A percentile compares a stretch with the other conserved stretches of the same genome.
phyloP scores from a whole-genome alignment of 2,113 vertebrate species.

The Origma solitaria region DNA sequence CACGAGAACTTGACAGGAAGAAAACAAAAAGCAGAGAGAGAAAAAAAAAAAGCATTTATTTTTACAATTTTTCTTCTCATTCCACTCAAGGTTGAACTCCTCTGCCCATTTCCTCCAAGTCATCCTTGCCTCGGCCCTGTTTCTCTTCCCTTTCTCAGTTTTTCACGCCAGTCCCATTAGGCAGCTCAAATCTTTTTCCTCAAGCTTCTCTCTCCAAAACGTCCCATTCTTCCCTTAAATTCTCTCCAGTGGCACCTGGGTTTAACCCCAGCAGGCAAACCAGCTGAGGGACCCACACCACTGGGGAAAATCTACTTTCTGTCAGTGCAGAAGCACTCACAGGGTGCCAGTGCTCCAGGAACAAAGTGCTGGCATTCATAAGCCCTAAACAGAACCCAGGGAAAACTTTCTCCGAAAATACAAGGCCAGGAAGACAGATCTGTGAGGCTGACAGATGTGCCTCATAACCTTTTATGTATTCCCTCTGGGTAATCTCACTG shows the following conservation, averaged over 20 bases:
- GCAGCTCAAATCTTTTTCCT: background rate
- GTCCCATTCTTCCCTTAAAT: background rate
- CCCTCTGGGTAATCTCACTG: background rate
- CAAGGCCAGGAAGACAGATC: background rate
- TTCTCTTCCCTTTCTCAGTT: background rate
- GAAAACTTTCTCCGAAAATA: background rate
- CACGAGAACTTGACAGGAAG: constrained; percentile 72
- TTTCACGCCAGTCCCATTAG: background rate
- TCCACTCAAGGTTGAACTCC: background rate
- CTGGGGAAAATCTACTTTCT: background rate
- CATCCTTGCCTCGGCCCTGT: background rate
- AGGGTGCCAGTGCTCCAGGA: background rate
- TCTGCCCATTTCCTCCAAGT: background rate
- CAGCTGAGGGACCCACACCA: background rate
- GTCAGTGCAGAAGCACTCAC: background rate
- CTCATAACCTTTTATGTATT: background rate
- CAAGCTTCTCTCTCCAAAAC: background rate
- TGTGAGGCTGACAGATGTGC: background rate
- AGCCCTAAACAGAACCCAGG: background rate
- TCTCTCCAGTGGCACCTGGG: background rate
- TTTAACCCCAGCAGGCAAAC: background rate
- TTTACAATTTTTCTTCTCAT: background rate
- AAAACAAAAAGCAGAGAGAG: background rate
- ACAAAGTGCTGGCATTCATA: background rate
- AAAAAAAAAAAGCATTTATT: background rate